Evolutionary conservation across 2,113 vertebrate species (phyloP), one percentile per base, ranked within the genome.

Genomic region (Dipodomys spectabilis): DNA sequence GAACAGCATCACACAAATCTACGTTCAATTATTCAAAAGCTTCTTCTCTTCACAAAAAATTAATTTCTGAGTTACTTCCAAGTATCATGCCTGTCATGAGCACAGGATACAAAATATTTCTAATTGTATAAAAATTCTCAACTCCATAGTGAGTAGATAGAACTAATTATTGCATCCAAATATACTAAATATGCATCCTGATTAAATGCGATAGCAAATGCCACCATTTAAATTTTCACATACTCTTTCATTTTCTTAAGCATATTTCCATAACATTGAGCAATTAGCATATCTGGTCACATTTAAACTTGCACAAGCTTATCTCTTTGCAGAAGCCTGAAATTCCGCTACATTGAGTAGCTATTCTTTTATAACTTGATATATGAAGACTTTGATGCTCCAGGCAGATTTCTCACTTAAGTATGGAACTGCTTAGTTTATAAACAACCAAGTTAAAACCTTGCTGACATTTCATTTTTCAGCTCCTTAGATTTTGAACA

Each of bases 111-210:
- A 84, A 94, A 82, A 94, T 81, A 86, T 72, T 65, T 86, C 44
- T 62, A 75, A 18, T 68, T 39, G 7, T 77, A 68, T 69, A 81
- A 83, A 87, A 84, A 87, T 81, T 77, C 69, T 83, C 68, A 88
- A 69, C 20, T 7, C 49, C 81, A 83, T 39, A 32, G 20, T 60
- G 45, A 80, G 68, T 80, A 69, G 93, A 74, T 10, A 53, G 69
- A 93, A 65, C 45, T 94, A 72, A 84, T 94, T 72, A 78, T 79
- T 87, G 79, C n/a, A 75, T 74, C 72, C 82, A 62, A 82, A 7
- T 71, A 71, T 86, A 65, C 53, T 92, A 79, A 94, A 80, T 39
- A 78, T 71, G 67, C 28, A 60, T 19, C 49, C 13, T 74, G n/a
- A 57, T 65, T 72, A 65, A 74, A 78, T 82, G 25, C 9, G n/a